Base-by-base conservation (phyloP, 2,797 vertebrate genomes). In the Cetoscarus ocellatus region DNA sequence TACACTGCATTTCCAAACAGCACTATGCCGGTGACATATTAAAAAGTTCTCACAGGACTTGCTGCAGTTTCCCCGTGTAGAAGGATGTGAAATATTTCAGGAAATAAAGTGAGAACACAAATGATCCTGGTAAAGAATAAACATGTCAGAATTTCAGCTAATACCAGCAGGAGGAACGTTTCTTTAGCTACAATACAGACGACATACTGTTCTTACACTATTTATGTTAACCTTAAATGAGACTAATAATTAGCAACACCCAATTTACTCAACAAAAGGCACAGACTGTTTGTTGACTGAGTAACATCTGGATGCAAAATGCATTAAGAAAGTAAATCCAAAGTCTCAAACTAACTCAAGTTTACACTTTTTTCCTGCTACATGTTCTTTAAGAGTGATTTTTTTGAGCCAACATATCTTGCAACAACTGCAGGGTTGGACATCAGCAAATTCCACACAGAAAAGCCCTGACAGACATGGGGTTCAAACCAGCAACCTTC, bases 1-100 rank as follows among this genome's bases (percentile, higher is more conserved):
- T 79, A 91, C 92, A 93, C 88, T 89, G 90, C 88, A 90, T 93
- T 93, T 91, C 90, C 87, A 93, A 91, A 90, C 91, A 92, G 88
- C 93, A 90, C 87, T 85, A 80, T 77, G 86, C 84, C 87, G 79
- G 87, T 92, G 90, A 93, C 90, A 92, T 91, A 93, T 92, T 88
- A 91, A 89, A 92, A 93, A 92, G 85, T 92, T 91, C 85, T 77
- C 80, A 86, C 70, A 72, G 74, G 73, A 79, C 76, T 78, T 74
- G 36, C 38, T 86, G 79, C 70, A 73, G 56, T 54, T 70, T 56
- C 35, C 59, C 56, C 54, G 61, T 60, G 65, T 45, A 73, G 67
- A 45, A 17, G 61, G 77, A 83, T 57, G 35, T 67, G 83, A 45
- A 65, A 88, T 92, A 83, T 90, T 88, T 92, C 83, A 88, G 72